Conservation (phyloP, 1,140 invertebrate genomes). For the Drosophila nikananu region DNA sequence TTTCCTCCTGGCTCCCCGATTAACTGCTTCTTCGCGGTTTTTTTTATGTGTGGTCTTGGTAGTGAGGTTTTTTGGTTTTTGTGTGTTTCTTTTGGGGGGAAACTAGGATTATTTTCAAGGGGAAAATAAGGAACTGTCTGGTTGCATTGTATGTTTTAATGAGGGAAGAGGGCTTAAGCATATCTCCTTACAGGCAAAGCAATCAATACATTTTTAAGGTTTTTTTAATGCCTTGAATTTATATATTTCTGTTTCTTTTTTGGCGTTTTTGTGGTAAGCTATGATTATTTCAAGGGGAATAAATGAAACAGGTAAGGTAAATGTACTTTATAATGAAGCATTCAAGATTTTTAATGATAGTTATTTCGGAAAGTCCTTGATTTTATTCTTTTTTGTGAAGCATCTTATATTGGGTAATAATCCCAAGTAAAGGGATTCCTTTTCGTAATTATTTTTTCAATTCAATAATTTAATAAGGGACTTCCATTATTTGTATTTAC, state of each 20-base stretch:
- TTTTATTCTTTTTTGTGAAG: not conserved
- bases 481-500: not conserved
- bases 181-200: constrained; percentile 1
- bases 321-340: constrained; percentile 9
- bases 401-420: not conserved
- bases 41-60: constrained; percentile 22
- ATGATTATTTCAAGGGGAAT: constrained; percentile 32
- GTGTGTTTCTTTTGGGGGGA: not conserved
- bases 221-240: constrained; percentile 1
- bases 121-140: constrained; percentile 33
- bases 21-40: constrained; percentile 46
- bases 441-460: too few species aligned
- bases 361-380: not conserved
- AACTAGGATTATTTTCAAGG: constrained; percentile 53
- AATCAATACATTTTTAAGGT: constrained; percentile 5
- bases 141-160: constrained; percentile 27
- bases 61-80: not conserved
- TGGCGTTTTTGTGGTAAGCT: constrained; percentile 1
- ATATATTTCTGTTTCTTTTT: constrained; percentile 3
- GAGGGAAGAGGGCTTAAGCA: not conserved
- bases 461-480: too few species aligned
- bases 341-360: constrained; percentile 3
- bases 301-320: constrained; percentile 5
- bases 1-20: constrained; percentile 58
- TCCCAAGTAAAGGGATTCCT: not conserved